These are phyloP conservation scores for Acinonyx jubatus DNA, from an alignment of 2,113 vertebrate species.

Conservation along the genomic window DNA sequence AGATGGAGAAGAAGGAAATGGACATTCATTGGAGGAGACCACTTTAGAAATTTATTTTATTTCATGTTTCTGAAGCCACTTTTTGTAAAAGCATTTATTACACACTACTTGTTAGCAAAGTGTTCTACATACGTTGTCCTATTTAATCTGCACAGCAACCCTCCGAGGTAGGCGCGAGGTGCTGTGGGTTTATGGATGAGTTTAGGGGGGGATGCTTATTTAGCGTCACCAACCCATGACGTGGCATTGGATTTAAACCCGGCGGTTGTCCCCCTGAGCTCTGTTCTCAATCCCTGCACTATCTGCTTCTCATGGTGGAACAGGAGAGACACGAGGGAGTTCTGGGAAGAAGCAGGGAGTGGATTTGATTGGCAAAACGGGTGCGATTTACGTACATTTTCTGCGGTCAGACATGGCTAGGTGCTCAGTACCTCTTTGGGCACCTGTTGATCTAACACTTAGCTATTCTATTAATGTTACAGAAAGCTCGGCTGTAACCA, in stretches of 20 bases:
- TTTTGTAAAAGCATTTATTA: not conserved
- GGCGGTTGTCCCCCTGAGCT: not conserved
- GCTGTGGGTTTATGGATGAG: not conserved
- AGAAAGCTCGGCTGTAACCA: not conserved
- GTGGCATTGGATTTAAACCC: not conserved
- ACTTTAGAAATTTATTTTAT: too few relatives aligned
- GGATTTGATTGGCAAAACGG: not conserved
- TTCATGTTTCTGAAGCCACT: not conserved
- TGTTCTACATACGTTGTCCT: not conserved
- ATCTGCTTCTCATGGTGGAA: not conserved
- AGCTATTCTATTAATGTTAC: not conserved
- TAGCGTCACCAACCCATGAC: not conserved
- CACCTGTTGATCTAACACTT: not conserved
- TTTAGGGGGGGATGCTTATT: not conserved
- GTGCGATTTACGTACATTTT: not conserved
- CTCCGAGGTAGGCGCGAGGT: not conserved
- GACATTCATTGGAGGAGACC: not conserved
- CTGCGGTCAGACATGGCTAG: not conserved
- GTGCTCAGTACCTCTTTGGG: not conserved
- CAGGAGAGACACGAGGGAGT: not conserved
- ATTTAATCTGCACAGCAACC: not conserved
- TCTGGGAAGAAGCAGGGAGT: not conserved
- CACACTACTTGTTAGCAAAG: not conserved
- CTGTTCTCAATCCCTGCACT: not conserved
- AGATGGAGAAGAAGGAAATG: not conserved